Percentiles rank a stretch among this genome's conserved stretches.
Evolutionary conservation across 1,140 invertebrate genomes (phyloP).

Genomic region (Lordiphosa collinella): DNA sequence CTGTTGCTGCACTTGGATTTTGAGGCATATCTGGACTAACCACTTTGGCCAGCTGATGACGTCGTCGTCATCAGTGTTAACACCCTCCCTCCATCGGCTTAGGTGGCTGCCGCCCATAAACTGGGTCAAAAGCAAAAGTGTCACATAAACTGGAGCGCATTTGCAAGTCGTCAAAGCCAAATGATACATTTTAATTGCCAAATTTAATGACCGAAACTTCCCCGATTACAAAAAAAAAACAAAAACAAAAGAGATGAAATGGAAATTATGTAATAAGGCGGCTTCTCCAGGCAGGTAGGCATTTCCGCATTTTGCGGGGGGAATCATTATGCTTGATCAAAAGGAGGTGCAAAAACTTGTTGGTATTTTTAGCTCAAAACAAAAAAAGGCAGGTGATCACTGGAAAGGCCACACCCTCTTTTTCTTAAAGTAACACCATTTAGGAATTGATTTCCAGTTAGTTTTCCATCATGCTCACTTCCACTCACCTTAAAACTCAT

Average conservation of each 20-base stretch:
- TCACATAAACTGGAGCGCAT: slow-evolving; percentile 65
- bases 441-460: background rate
- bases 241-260: slow-evolving; percentile 39
- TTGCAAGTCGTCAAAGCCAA: slow-evolving; percentile 65
- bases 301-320: slow-evolving; percentile 53
- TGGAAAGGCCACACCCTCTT: slow-evolving; percentile 31
- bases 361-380: slow-evolving; percentile 57
- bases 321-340: slow-evolving; percentile 36
- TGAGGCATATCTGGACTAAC: slow-evolving; percentile 37
- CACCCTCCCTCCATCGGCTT: background rate
- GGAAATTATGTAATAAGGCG: slow-evolving; percentile 61
- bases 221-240: slow-evolving; percentile 54
- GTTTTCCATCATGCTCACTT: too few relatives aligned
- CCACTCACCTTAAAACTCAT: background rate
- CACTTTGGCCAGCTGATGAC: slow-evolving; percentile 35
- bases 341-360: slow-evolving; percentile 59
- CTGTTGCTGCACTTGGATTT: slow-evolving; percentile 14
- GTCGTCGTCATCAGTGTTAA: background rate
- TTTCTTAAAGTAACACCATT: too few relatives aligned
- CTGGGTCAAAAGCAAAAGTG: slow-evolving; percentile 45
- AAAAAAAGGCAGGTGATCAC: too few relatives aligned
- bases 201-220: slow-evolving; percentile 69
- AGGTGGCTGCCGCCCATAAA: slow-evolving; percentile 25
- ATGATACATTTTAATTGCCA: slow-evolving; percentile 50
- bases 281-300: slow-evolving; percentile 30